Percentiles rank a stretch among this genome's conserved stretches.
Conservation (phyloP, 2,888 invertebrate species). For the Halocaridina rubra region DNA sequence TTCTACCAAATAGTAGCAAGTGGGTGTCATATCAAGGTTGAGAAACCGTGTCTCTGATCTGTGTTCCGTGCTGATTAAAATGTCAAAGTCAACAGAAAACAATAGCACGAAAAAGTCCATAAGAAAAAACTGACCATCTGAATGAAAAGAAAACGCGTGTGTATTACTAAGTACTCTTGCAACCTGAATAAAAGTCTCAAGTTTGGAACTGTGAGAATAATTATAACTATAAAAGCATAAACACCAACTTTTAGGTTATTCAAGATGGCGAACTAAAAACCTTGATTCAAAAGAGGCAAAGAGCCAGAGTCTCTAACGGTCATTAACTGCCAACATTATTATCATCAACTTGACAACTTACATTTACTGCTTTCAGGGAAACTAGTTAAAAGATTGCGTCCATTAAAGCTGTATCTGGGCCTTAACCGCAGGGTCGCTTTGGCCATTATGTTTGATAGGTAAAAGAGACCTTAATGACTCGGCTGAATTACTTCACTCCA, state of each 20-base stretch:
- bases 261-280: not conserved
- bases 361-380: constrained; percentile 15
- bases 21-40: too few relatives aligned
- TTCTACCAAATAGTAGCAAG: too few relatives aligned
- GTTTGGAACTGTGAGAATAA: too few relatives aligned
- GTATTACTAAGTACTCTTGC: too few relatives aligned
- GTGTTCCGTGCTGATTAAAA: too few relatives aligned
- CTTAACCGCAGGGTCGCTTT: not conserved
- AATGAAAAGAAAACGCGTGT: too few relatives aligned
- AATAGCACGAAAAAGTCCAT: too few relatives aligned
- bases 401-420: not conserved
- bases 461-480: not conserved
- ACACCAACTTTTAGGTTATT: not conserved
- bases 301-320: not conserved
- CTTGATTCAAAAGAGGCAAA: not conserved
- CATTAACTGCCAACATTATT: constrained; percentile 3
- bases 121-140: too few relatives aligned
- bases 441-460: not conserved
- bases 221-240: too few relatives aligned
- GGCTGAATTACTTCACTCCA: not conserved
- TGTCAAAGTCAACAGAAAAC: too few relatives aligned
- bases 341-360: not conserved
- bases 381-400: not conserved
- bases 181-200: too few relatives aligned
- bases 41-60: too few relatives aligned